Evolutionary conservation across 1,140 invertebrate genomes (phyloP), one percentile per base, ranked within the genome.

Genomic region (Papilio polytes): DNA sequence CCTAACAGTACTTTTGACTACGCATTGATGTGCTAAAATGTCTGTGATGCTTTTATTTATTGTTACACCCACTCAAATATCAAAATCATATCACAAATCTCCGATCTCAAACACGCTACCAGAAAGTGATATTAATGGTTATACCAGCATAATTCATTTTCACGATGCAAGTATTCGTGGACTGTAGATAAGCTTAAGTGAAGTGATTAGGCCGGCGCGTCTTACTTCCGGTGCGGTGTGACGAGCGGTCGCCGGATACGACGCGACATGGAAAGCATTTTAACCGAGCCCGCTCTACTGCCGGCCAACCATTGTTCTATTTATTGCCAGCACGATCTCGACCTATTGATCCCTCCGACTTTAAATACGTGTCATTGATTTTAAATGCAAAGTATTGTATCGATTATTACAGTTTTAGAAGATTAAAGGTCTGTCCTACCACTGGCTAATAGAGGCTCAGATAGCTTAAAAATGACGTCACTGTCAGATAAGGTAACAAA

Each of bases 261-360:
- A 83, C 85, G 82, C 81, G 88, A 94, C 93, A 95, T 87, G 93
- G 86, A 95, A 95, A 95, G 92, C 92, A 94, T 95, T 95, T 95
- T 94, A 94, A 94, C 89, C 88, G 86, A 77, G 85, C 83, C 84
- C 86, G 88, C 87, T 89, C 87, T 91, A 89, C 89, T 84, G 85
- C 84, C 79, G 77, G 82, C 78, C 82, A 2, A 82, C 90, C 84
- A 90, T 91, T 92, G 91, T 92, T 90, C 90, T 87, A 89, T 92
- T 93, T 92, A 91, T 94, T 92, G 92, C 84, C 81, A 86, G 88
- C 86, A 74, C 83, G 85, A 87, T 85, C 84, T 88, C 83, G 85
- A 87, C 85, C 84, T 89, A 92, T 92, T 88, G 91, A 91, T 91
- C 87, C 85, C 85, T 70, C 80, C 82, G 83, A 77, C 48, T 82